Evolutionary conservation across 1,140 invertebrate genomes (phyloP), one percentile per base, ranked within the genome.

Genomic region (Conopomorpha cramerella): DNA sequence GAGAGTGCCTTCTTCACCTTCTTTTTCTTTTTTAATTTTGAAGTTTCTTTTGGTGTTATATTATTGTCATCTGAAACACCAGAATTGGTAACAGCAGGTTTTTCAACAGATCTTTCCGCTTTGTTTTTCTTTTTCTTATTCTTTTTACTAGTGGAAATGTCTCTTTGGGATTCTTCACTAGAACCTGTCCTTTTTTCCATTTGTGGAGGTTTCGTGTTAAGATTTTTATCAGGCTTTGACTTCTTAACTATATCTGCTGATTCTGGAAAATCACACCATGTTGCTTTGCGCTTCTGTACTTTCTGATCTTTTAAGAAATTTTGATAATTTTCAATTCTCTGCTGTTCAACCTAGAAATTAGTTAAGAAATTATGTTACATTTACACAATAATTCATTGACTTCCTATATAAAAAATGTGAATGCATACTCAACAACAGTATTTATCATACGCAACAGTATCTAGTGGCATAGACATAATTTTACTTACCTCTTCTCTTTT

Each of bases 261-360:
- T 53, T 70, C 63, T 33, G 56, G 61, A 70, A 84, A 82, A 38
- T 82, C 77, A 51, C 78, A 80, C 81, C 81, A 84, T 19, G 60
- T 65, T 11, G 77, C 58, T 48, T 64, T 71, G 12, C 55, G 54
- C 41, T 79, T 72, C 32, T 66, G 60, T 23, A 57, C 46, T 45
- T 73, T 78, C 12, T 74, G 70, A 49, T 82, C 80, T 44, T 82
- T 70, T 8, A 82, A 49, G 51, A 82, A 82, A 12, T 76, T 78
- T 42, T 78, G 65, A 47, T 82, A 82, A 40, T 81, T 82, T 43
- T 73, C 54, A 33, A 77, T 59, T 29, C 81, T 60, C 55, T 73
- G 64, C 32, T 77, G 51, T 51, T 80, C 65, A 43, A 66, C 68
- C 77, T 78, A n/a, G n/a, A n/a, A n/a, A n/a, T n/a, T n/a, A n/a